These are phyloP conservation scores for Orchestes rusci DNA, from an alignment of 2,888 invertebrate genomes.

Conservation along the genomic window DNA sequence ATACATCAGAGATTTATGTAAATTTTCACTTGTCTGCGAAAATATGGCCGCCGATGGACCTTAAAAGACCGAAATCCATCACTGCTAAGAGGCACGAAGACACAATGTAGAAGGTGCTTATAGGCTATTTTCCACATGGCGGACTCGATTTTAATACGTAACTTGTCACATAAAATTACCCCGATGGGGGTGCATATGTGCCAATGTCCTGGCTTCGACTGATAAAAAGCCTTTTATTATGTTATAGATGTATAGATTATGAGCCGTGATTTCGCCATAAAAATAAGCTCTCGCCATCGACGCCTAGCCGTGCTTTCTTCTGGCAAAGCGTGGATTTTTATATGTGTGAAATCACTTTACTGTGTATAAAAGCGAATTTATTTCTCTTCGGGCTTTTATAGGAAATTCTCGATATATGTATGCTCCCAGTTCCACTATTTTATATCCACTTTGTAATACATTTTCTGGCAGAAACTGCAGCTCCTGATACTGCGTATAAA, in stretches of 20 bases:
- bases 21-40: slow-evolving; percentile 27
- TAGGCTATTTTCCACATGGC: slow-evolving; percentile 46
- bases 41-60: slow-evolving; percentile 29
- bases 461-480: too few species aligned
- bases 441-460: too few species aligned
- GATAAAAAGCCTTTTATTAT: slow-evolving; percentile 26
- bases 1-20: slow-evolving; percentile 32
- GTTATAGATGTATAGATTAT: slow-evolving; percentile 24
- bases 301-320: slow-evolving; percentile 12
- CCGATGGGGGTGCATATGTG: slow-evolving; percentile 26
- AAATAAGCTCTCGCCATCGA: slow-evolving; percentile 12
- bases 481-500: too few species aligned
- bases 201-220: slow-evolving; percentile 18
- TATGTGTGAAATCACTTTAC: slow-evolving; percentile 15
- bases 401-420: too few species aligned
- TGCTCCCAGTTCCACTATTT: too few species aligned
- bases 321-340: slow-evolving; percentile 11
- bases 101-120: slow-evolving; percentile 41
- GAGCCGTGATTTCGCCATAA: slow-evolving; percentile 17
- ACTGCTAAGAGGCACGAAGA: slow-evolving; percentile 30
- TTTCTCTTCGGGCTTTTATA: too few species aligned
- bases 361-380: slow-evolving; percentile 16
- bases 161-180: slow-evolving; percentile 45
- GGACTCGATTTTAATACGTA: slow-evolving; percentile 46
- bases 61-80: slow-evolving; percentile 29